Base-by-base conservation (phyloP, 2,888 invertebrate species). In the Chironomus tentans region DNA sequence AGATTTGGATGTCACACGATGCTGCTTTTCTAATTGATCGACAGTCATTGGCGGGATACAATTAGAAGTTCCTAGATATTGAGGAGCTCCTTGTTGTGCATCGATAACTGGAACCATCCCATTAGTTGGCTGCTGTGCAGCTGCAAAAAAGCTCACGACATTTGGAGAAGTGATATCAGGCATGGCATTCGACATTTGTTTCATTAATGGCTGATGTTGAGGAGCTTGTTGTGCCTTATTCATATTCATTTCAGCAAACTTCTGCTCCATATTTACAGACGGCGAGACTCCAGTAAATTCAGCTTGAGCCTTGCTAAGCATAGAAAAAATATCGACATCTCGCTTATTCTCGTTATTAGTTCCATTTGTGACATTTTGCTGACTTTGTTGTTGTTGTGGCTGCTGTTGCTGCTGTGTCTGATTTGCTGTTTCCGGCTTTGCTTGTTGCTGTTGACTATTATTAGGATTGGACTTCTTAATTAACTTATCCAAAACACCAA, bases 1-100 rank as follows among this genome's bases (percentile, higher is more conserved):
- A 83, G 78, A 84, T 82, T 77, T 82, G 81, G 77, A 83, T 84
- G 21, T 84, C 85, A 80, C 91, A 73, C 92, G 87, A 80, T 94
- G 94, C 79, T 93, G 94, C 80, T 93, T 93, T 81, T 96, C 96
- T 81, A 96, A 91, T 81, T 95, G 94, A 82, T 95, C 95, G 0
- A 93, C 90, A 76, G 90, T 90, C 13, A 92, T 93, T 0, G 94
- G 93, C 0, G 87, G 87, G 0, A 83, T 81, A 5, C 77, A 77
- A 0, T 86, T 84, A 38, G 65, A 21, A 24, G 56, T 5, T 21
- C 18, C 65, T 24, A 24, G 38, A 10, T 4, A 24, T 7, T 5
- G 84, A 81, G 56, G 15, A 56, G 15, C 13, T 2, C 6, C 18
- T 56, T 68, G 22, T 2, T 68, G 22, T 13, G 13, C 1, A 22